These are phyloP conservation scores for Phylloscopus trochilus DNA, from an alignment of 2,113 vertebrate species.

Conservation along the genomic window DNA sequence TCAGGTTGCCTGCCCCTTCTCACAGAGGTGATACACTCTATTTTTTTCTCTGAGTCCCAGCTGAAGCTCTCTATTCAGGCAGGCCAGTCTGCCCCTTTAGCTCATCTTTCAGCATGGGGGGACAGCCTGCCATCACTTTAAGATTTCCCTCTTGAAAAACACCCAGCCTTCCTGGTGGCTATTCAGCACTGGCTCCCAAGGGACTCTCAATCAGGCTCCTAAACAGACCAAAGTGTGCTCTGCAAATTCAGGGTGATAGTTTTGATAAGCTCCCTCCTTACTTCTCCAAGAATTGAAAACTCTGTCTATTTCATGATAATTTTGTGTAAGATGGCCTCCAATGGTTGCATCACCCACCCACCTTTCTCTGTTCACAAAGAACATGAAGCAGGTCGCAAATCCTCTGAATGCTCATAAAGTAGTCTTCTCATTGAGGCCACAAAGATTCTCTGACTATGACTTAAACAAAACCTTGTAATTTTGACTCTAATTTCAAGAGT, in stretches of 20 bases:
- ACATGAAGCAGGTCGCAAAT: background rate
- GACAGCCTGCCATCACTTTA: background rate
- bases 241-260: background rate
- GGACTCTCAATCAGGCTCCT: background rate
- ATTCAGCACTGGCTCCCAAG: background rate
- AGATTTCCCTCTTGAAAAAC: background rate
- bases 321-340: background rate
- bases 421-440: background rate
- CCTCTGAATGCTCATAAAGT: fast-evolving
- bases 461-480: background rate
- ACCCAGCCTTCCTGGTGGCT: background rate
- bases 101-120: background rate
- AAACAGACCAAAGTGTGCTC: background rate
- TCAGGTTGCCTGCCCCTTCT: background rate
- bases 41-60: background rate
- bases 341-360: fast-evolving
- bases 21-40: background rate
- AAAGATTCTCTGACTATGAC: background rate
- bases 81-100: no score
- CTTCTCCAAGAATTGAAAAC: background rate
- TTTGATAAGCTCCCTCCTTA: background rate
- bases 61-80: background rate
- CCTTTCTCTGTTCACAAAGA: background rate
- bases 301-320: background rate
- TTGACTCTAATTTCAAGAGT: background rate